phyloP scores from a whole-genome alignment of 2,888 invertebrate species.

The Aethes cnicana region DNA sequence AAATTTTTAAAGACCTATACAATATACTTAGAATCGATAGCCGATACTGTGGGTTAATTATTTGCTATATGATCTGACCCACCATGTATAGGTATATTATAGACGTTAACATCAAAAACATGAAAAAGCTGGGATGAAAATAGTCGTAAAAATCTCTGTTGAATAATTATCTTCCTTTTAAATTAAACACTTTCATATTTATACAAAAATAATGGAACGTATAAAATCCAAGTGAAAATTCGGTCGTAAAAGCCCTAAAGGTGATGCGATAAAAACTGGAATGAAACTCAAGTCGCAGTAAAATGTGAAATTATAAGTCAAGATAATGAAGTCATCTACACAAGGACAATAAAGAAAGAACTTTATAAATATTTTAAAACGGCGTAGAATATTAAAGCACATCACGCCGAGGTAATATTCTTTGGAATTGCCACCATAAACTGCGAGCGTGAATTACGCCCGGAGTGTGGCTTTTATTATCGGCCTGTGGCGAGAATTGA shows the following conservation, averaged over 20 bases:
- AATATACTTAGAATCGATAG: too few species aligned
- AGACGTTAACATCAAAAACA: too few species aligned
- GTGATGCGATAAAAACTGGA: constrained; percentile 21
- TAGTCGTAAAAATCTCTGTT: too few species aligned
- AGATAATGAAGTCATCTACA: constrained; percentile 49
- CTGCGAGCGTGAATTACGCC: constrained; percentile 69
- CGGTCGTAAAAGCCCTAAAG: constrained; percentile 17
- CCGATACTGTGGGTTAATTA: too few species aligned
- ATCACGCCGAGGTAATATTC: constrained; percentile 68
- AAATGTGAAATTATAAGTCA: constrained; percentile 29
- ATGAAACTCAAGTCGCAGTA: constrained; percentile 29
- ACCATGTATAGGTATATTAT: too few species aligned
- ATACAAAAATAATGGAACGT: too few species aligned
- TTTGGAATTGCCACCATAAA: constrained; percentile 74
- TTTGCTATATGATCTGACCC: too few species aligned
- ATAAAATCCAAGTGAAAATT: constrained; percentile 27
- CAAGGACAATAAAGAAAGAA: constrained; percentile 51
- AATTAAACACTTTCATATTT: too few species aligned
- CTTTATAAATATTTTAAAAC: constrained; percentile 77
- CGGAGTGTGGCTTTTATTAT: constrained; percentile 76
- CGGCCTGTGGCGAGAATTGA: constrained; percentile 54
- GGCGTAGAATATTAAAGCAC: constrained; percentile 73
- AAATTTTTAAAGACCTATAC: too few species aligned
- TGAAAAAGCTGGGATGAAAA: too few species aligned
- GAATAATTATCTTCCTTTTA: too few species aligned